Percentiles rank a stretch among this genome's conserved stretches.
phyloP scores from a whole-genome alignment of 2,888 invertebrate species.

The Acheta domesticus region DNA sequence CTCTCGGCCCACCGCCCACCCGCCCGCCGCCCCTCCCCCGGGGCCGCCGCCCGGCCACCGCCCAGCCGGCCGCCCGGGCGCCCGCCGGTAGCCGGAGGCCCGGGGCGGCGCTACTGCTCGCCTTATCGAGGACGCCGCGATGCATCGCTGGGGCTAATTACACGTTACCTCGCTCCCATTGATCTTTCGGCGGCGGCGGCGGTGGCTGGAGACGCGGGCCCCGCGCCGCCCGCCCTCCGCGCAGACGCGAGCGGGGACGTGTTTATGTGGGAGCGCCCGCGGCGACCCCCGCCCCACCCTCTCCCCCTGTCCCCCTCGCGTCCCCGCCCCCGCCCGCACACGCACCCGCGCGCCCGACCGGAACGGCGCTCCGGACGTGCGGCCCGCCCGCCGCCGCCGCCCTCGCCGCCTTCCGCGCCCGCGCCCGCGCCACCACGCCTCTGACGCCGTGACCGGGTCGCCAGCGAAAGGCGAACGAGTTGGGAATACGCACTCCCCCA shows the following conservation, averaged over 20 bases:
- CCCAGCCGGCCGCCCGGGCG: not conserved
- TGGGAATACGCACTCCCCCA: too few species aligned
- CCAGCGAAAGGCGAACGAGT: too few species aligned
- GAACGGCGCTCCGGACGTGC: not conserved
- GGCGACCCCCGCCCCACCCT: not conserved
- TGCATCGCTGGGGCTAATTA: slow-evolving; percentile 3
- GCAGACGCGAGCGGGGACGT: slow-evolving; percentile 1
- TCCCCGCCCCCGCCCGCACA: not conserved
- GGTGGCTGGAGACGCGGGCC: not conserved
- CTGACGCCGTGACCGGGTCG: not conserved
- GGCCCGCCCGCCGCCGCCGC: not conserved
- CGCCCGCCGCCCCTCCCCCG: not conserved
- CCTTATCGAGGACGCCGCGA: not conserved
- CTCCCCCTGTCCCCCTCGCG: not conserved
- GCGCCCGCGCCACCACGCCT: not conserved
- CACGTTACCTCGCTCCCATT: slow-evolving; percentile 18
- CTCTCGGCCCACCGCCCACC: not conserved
- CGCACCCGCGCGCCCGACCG: not conserved
- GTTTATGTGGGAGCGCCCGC: slow-evolving; percentile 18
- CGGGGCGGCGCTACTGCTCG: slow-evolving; percentile 7
- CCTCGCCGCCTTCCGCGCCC: not conserved
- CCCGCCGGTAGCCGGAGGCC: slow-evolving; percentile 18
- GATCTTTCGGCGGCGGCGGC: slow-evolving; percentile 1
- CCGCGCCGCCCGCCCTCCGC: not conserved
- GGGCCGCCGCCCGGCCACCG: not conserved